Base-by-base conservation (phyloP, 2,797 vertebrate genomes). In the Pseudotriccus pelzelni region DNA sequence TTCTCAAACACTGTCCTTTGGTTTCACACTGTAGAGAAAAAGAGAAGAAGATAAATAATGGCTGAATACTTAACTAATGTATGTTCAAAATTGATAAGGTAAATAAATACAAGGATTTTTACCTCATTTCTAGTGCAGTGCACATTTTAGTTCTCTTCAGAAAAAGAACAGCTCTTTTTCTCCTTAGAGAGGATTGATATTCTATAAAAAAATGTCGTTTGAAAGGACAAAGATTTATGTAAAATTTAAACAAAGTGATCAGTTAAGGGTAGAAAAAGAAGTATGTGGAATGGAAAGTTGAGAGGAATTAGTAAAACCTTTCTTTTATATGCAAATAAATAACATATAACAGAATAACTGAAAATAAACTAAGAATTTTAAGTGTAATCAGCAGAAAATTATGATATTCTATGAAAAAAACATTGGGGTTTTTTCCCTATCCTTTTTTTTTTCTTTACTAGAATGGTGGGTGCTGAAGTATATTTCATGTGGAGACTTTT, bases 21-120 rank as follows among this genome's bases (percentile, higher is more conserved):
- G 17, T 85, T 79, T 49, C 12, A 72, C 0, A 1, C 23, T 78
- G n/a, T 44, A 94, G 34, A 72, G 23, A 70, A 87, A 87, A 63
- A 75, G 30, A 92, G 63, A 70, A 41, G 23, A 86, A 56, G 68
- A 83, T 86, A 93, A 93, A 69, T 90, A 91, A 50, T 34, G 50
- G 28, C 32, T 74, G 47, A 81, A 63, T 55, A 70, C 46, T 87
- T 87, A 90, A 88, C 41, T 90, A 80, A 36, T 64, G 23, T 37
- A 30, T 81, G 62, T 74, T 93, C 91, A 94, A 84, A 49, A 39
- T n/a, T 87, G 32, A 79, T 87, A 93, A 94, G 87, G 53, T 73
- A 93, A 96, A 89, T 44, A 80, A 52, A 68, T 56, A 37, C 36
- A 69, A 12, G 69, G 22, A n/a, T 20, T 67, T 47, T 60, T 37